These are phyloP conservation scores for Excalfactoria chinensis DNA, from an alignment of 2,113 vertebrate species.

Conservation along the genomic window DNA sequence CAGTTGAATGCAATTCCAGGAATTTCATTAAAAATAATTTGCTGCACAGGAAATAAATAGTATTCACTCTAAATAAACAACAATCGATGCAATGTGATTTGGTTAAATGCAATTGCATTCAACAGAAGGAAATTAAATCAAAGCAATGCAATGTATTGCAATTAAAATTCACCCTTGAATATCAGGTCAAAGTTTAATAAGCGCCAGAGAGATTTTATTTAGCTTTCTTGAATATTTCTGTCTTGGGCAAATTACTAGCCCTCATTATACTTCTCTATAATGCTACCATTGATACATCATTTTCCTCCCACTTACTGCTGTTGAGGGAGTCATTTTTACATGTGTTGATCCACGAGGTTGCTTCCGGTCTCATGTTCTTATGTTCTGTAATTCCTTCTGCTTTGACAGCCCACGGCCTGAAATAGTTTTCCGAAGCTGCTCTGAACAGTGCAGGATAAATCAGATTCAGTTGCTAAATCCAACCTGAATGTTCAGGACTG, in stretches of 20 bases:
- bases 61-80: conserved; percentile 4
- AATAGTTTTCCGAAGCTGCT: not conserved
- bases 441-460: not conserved
- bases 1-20: conserved; percentile 46
- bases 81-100: conserved; percentile 54
- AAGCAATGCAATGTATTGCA: not conserved
- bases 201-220: conserved; percentile 34
- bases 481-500: not conserved
- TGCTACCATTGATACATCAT: not conserved
- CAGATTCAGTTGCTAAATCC: not conserved
- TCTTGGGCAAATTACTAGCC: not conserved
- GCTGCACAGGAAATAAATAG: conserved; percentile 44
- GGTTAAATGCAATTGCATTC: conserved; percentile 36
- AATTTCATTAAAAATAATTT: conserved; percentile 68
- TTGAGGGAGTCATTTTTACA: not conserved
- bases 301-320: not conserved
- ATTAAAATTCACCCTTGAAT: conserved; percentile 51
- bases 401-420: not conserved
- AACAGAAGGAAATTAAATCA: conserved; percentile 52
- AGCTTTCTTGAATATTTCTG: conserved; percentile 16
- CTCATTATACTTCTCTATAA: not conserved
- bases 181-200: conserved; percentile 45
- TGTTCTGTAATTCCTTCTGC: not conserved
- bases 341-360: accelerated
- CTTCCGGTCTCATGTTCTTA: not conserved